Conservation (phyloP, 2,888 invertebrate species). For the Clitarchus hookeri region DNA sequence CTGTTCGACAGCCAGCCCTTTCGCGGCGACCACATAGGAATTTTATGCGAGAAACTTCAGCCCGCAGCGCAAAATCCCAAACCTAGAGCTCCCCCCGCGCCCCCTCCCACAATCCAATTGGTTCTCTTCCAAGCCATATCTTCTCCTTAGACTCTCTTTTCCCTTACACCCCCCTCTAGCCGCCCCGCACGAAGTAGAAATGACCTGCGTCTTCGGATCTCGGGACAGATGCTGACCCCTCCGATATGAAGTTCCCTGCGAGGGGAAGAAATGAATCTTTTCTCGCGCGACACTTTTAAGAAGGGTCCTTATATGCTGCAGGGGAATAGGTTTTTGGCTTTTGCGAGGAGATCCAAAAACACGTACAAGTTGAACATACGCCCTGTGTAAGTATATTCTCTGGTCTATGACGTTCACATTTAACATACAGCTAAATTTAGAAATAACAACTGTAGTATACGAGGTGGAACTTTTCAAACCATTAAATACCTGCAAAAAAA, state of each 20-base stretch:
- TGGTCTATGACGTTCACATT: too few species aligned
- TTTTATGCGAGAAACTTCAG: neutral
- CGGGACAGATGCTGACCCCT: neutral
- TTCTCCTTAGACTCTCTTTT: neutral
- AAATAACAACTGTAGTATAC: too few species aligned
- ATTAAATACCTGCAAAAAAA: too few species aligned
- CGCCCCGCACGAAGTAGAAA: neutral
- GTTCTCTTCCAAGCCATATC: neutral
- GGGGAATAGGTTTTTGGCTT: too few species aligned
- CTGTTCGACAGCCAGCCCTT: neutral
- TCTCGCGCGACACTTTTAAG: neutral
- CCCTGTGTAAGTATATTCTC: too few species aligned
- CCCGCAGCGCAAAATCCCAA: neutral
- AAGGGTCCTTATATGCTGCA: neutral
- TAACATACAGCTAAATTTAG: too few species aligned
- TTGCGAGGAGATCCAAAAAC: too few species aligned
- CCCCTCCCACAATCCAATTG: too few species aligned
- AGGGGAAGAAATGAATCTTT: neutral
- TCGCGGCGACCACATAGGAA: neutral
- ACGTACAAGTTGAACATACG: too few species aligned
- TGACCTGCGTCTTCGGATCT: neutral
- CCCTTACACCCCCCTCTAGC: neutral
- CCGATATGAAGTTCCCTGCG: neutral
- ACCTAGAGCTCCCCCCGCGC: neutral
- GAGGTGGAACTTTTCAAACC: too few species aligned